Conservation (phyloP, 2,797 vertebrate genomes). For the Adrianichthys oophorus region DNA sequence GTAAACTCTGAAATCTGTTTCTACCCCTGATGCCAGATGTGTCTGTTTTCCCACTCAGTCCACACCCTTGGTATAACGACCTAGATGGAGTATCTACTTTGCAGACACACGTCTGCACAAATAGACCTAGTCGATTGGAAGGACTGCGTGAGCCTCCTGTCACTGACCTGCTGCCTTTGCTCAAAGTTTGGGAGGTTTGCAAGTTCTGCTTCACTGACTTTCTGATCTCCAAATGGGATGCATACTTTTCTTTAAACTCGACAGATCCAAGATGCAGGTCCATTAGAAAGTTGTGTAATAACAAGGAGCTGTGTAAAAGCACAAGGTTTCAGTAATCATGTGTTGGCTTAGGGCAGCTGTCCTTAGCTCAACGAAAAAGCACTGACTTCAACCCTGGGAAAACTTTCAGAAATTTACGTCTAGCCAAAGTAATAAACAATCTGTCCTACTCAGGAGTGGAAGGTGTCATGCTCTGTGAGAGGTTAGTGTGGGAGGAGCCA, state of each 20-base stretch:
- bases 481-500: no score
- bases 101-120: conserved; percentile 68
- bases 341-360: conserved; percentile 66
- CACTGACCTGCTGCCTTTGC: conserved; percentile 68
- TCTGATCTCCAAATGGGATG: conserved; percentile 64
- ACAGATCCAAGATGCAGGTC: conserved; percentile 44
- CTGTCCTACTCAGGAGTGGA: conserved; percentile 67
- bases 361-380: conserved; percentile 46
- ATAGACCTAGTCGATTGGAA: conserved; percentile 66
- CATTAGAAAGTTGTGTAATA: conserved; percentile 49
- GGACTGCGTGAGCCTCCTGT: conserved; percentile 54
- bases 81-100: conserved; percentile 62
- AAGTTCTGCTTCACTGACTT: conserved; percentile 42
- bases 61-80: conserved; percentile 74
- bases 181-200: conserved; percentile 60
- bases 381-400: conserved; percentile 75
- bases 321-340: conserved; percentile 63
- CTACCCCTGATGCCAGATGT: conserved; percentile 69
- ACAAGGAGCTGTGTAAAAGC: conserved; percentile 55
- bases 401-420: conserved; percentile 72
- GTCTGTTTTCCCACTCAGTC: conserved; percentile 59
- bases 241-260: conserved; percentile 41
- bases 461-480: conserved; percentile 28
- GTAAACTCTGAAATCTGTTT: conserved; percentile 63
- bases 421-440: conserved; percentile 73